Conservation (phyloP, 1,140 invertebrate genomes). For the Neuroterus valhalla region DNA sequence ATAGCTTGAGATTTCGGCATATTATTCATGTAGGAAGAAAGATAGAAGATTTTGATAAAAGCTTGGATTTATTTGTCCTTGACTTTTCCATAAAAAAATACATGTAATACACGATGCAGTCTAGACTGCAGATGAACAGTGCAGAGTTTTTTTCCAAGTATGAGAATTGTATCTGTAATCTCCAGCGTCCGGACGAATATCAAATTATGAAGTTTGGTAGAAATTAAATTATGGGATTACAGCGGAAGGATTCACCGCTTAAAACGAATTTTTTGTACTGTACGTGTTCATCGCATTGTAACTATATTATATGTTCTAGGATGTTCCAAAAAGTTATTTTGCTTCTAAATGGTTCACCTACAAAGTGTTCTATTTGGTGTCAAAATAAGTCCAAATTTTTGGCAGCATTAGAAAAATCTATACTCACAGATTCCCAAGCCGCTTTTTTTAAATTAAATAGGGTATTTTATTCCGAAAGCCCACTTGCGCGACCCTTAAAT, state of each 20-base stretch:
- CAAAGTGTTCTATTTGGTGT: too few species aligned
- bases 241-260: constrained; percentile 5
- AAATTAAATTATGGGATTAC: constrained; percentile 3
- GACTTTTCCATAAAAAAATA: constrained; percentile 71
- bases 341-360: too few species aligned
- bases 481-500: too few species aligned
- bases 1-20: too few species aligned
- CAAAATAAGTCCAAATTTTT: too few species aligned
- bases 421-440: too few species aligned
- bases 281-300: constrained; percentile 20
- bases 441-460: too few species aligned
- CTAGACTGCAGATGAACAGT: constrained; percentile 49
- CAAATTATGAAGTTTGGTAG: constrained; percentile 4
- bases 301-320: constrained; percentile 12
- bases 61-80: constrained; percentile 64
- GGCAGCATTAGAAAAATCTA: too few species aligned
- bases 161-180: constrained; percentile 37
- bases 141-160: neutral
- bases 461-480: too few species aligned
- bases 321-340: too few species aligned
- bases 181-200: neutral
- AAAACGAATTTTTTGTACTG: constrained; percentile 9
- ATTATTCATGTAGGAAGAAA: too few species aligned
- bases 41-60: constrained; percentile 54
- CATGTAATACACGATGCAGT: constrained; percentile 65